A percentile compares a stretch with the other conserved stretches of the same genome.
Evolutionary conservation across 2,797 vertebrate species (phyloP).

Genomic region (Cottoperca gobio): DNA sequence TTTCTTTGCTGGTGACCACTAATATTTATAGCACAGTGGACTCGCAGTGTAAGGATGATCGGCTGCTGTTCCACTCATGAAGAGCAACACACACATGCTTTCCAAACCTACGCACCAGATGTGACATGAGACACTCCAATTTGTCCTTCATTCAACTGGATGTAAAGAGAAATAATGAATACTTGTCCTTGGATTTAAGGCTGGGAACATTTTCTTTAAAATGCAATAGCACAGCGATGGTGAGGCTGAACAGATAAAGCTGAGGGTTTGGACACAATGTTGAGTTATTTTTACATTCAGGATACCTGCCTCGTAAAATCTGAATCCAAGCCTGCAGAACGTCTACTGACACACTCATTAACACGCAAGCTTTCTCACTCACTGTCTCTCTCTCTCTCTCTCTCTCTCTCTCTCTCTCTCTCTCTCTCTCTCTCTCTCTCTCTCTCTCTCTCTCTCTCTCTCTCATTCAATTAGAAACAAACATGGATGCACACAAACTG

Average conservation of each 20-base stretch:
- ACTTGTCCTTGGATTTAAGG: not conserved
- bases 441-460: too few relatives aligned
- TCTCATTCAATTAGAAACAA: not conserved
- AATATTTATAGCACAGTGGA: slow-evolving; percentile 70
- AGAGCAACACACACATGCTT: not conserved
- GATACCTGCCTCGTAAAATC: not conserved
- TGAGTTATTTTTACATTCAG: not conserved
- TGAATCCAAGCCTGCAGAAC: not conserved
- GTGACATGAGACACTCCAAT: slow-evolving; percentile 7
- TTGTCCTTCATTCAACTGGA: not conserved
- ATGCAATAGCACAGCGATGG: not conserved
- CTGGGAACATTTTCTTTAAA: slow-evolving; percentile 3
- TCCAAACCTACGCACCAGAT: not conserved
- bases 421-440: not conserved
- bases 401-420: too few relatives aligned
- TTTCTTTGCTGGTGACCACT: slow-evolving; percentile 72
- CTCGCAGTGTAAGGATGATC: slow-evolving; percentile 44
- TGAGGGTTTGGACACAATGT: not conserved
- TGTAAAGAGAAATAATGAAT: not conserved
- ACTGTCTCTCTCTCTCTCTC: not conserved
- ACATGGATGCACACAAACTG: not conserved
- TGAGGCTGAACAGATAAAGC: not conserved
- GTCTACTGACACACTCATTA: not conserved
- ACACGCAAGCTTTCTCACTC: not conserved
- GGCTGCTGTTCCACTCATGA: slow-evolving; percentile 25